Conservation (phyloP, 1,140 invertebrate species). For the Drosophila albomicans region DNA sequence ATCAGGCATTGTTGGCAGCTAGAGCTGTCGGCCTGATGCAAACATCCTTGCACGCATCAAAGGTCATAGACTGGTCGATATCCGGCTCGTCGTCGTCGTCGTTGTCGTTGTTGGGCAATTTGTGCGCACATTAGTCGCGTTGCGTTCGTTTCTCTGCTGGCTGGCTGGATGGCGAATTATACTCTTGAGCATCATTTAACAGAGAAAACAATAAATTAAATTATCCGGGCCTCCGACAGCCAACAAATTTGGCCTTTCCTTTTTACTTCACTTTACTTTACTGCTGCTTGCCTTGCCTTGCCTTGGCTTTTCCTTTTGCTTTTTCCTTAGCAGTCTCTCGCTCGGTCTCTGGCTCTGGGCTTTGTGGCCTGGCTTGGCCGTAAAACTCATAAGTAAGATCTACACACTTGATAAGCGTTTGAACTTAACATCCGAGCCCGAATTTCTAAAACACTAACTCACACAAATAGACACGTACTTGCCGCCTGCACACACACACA, state of each 20-base stretch:
- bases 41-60: conserved; percentile 55
- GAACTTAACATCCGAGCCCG: conserved; percentile 76
- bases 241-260: conserved; percentile 81
- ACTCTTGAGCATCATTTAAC: conserved; percentile 83
- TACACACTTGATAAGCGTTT: conserved; percentile 80
- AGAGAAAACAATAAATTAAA: conserved; percentile 83
- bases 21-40: conserved; percentile 12
- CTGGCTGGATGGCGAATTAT: conserved; percentile 56
- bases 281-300: conserved; percentile 20
- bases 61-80: conserved; percentile 52
- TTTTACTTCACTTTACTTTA: conserved; percentile 19
- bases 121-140: conserved; percentile 76
- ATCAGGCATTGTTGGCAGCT: conserved; percentile 12
- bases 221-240: conserved; percentile 69
- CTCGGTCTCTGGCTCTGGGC: conserved; percentile 7
- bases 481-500: conserved; percentile 23
- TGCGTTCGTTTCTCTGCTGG: conserved; percentile 39
- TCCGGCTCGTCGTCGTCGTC: conserved; percentile 37
- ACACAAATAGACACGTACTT: conserved; percentile 78
- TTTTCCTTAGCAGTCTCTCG: not conserved
- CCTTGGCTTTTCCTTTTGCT: conserved; percentile 6
- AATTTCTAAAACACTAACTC: conserved; percentile 82
- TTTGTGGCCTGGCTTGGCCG: conserved; percentile 38
- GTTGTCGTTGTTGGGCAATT: conserved; percentile 56
- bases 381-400: conserved; percentile 81